phyloP scores from a whole-genome alignment of 2,113 vertebrate species.

The Lepisosteus oculatus region DNA sequence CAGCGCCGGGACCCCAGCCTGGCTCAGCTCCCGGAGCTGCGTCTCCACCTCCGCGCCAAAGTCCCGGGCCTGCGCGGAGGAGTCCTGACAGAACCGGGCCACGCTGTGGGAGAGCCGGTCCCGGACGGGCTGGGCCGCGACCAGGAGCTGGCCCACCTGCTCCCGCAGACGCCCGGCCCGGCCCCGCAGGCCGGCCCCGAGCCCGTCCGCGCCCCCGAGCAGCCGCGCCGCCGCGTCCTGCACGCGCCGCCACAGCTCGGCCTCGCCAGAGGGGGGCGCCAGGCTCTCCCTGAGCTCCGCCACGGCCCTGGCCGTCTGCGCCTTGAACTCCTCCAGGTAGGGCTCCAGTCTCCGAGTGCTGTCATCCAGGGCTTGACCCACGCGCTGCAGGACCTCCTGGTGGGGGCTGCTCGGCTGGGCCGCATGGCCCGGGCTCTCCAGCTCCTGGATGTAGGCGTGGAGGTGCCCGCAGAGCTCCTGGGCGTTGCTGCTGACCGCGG shows the following conservation, averaged over 20 bases:
- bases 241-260: slow-evolving; percentile 57
- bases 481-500: slow-evolving; percentile 61
- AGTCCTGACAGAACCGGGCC: slow-evolving; percentile 70
- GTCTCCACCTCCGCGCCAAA: slow-evolving; percentile 66
- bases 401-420: slow-evolving; percentile 39
- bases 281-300: slow-evolving; percentile 62
- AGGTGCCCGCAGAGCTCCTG: slow-evolving; percentile 71
- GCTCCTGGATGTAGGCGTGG: slow-evolving; percentile 42
- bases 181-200: slow-evolving; percentile 42
- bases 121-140: slow-evolving; percentile 28
- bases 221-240: slow-evolving; percentile 64
- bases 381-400: slow-evolving; percentile 51
- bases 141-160: slow-evolving; percentile 27
- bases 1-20: slow-evolving; percentile 47
- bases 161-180: slow-evolving; percentile 29
- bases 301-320: slow-evolving; percentile 52
- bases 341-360: slow-evolving; percentile 41
- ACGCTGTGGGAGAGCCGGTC: slow-evolving; percentile 55
- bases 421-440: slow-evolving; percentile 42
- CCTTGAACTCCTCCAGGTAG: slow-evolving; percentile 63
- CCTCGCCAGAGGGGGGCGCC: slow-evolving; percentile 43
- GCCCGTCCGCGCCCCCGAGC: slow-evolving; percentile 45
- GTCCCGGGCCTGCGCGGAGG: slow-evolving; percentile 57
- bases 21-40: slow-evolving; percentile 62
- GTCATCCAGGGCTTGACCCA: slow-evolving; percentile 47